Base-by-base conservation (phyloP, 23 tunicate species). In the Corella eumyota region DNA sequence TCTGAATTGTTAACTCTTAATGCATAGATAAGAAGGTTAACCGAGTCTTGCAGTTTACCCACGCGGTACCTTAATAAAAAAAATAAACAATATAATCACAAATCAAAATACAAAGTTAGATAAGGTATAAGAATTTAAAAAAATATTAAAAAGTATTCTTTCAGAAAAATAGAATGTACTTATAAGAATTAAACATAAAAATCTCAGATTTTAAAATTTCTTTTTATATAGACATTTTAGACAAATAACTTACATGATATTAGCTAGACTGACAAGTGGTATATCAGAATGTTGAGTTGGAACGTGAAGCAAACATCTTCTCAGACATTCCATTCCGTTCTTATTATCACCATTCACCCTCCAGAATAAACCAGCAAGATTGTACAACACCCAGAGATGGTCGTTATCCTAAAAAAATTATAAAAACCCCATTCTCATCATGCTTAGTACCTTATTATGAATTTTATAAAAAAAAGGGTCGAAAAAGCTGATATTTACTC, bases 361-460 rank as follows among this genome's bases (percentile, higher is more conserved):
- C 79, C 90, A 90, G 50, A 51, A 90, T 24, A 90, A 60, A 6
- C 84, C 97, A 37, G 97, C 97, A 27, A 69, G 46, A 70, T 90
- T 90, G 91, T 90, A 90, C 32, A 90, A 50, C 17, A 81, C 64
- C 97, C 97, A 90, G 15, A 72, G 40, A 37, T 90, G 49, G 20
- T 74, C 73, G 4, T 55, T 55, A 30, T 88, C 59, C 96, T 88
- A 50, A 45, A 67, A 30, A 34, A 54, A 57, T 25, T 26, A n/a
- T 53, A 13, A n/a, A n/a, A n/a, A n/a, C n/a, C n/a, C n/a, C n/a
- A n/a, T n/a, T n/a, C n/a, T n/a, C n/a, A n/a, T 44, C 13, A 44
- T 44, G 15, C 15, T 13, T 44, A 17, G 17, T 44, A 17, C 15
- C 49, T 13, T 13, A 53, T 53, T 11, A 23, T 21, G 26, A 53